phyloP scores from a whole-genome alignment of 2,797 vertebrate genomes.

The Acipenser transmontanus region DNA sequence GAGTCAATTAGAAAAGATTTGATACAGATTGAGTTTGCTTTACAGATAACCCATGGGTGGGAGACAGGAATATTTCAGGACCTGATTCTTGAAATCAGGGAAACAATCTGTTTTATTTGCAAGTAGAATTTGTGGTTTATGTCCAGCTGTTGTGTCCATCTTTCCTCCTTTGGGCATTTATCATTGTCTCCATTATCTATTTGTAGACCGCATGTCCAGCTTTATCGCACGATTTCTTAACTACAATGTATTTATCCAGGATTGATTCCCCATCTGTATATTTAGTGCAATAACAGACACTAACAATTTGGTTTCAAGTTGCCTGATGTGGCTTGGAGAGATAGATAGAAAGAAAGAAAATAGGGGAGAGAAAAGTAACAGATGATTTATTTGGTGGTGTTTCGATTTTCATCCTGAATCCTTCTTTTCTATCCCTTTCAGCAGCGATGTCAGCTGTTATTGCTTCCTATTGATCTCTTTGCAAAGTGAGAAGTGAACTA shows the following conservation, averaged over 20 bases:
- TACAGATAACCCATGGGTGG: slow-evolving; percentile 3
- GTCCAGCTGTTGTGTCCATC: not conserved
- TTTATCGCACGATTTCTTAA: slow-evolving; percentile 16
- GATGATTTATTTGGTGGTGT: slow-evolving; percentile 93
- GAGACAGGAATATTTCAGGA: not conserved
- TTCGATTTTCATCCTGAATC: slow-evolving; percentile 80
- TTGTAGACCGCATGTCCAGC: not conserved
- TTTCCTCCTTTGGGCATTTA: not conserved
- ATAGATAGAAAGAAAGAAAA: slow-evolving; percentile 30
- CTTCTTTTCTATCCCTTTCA: slow-evolving; percentile 80
- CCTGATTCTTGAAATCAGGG: not conserved
- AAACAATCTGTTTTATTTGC: too few species aligned
- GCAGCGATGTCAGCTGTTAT: slow-evolving; percentile 89
- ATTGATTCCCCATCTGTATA: slow-evolving; percentile 55
- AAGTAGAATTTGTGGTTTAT: not conserved
- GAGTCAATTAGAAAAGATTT: slow-evolving; percentile 17
- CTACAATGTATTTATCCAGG: slow-evolving; percentile 33
- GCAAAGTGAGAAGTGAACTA: slow-evolving; percentile 93
- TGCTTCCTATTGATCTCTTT: slow-evolving; percentile 91
- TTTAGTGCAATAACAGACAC: slow-evolving; percentile 72
- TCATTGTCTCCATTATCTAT: not conserved
- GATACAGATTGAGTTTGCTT: slow-evolving; percentile 12
- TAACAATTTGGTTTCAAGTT: slow-evolving; percentile 70
- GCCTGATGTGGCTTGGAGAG: slow-evolving; percentile 53
- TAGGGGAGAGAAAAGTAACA: slow-evolving; percentile 75